These are phyloP conservation scores for Hydrolagus colliei DNA, from an alignment of 2,797 vertebrate species.

Conservation along the genomic window DNA sequence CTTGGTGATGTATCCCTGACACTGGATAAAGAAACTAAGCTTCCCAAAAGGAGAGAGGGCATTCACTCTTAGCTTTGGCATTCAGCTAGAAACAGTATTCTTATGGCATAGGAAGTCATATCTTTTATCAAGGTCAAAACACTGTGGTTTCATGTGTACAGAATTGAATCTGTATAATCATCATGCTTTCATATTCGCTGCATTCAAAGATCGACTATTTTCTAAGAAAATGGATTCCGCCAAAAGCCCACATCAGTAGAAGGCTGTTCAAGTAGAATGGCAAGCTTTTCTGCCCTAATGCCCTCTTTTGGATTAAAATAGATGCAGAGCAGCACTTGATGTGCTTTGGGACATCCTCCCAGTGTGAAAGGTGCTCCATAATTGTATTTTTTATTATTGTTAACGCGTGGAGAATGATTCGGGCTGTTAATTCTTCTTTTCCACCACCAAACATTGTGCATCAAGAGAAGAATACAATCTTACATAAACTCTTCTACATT, in stretches of 20 bases:
- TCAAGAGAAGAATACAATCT: neutral
- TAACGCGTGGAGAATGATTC: neutral
- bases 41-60: neutral
- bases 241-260: neutral
- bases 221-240: neutral
- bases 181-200: neutral
- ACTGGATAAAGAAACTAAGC: neutral
- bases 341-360: too few relatives aligned
- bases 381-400: neutral
- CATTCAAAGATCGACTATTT: too few relatives aligned
- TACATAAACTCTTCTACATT: neutral
- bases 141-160: neutral
- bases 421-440: neutral
- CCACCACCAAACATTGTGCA: neutral
- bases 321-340: neutral
- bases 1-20: neutral
- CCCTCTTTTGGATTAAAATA: neutral
- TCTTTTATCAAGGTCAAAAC: neutral
- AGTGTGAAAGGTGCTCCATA: neutral
- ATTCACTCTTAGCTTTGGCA: neutral
- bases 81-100: neutral
- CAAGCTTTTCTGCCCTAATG: neutral
- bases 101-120: neutral
- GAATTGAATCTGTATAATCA: conserved; percentile 1
- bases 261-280: neutral